Evolutionary conservation across 2,113 vertebrate species (phyloP), one percentile per base, ranked within the genome.

Genomic region (Bufo bufo): DNA sequence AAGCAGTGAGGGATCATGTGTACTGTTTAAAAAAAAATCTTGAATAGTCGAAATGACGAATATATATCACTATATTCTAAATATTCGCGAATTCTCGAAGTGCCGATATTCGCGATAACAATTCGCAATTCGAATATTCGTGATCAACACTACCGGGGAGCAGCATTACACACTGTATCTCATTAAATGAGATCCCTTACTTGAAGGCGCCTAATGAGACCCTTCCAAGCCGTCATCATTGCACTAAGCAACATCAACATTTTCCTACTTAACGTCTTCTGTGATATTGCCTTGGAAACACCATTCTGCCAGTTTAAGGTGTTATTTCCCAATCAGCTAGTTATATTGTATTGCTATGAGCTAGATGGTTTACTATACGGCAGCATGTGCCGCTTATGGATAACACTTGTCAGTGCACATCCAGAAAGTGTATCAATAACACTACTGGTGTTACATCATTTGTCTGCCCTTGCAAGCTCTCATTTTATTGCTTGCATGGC

Each of bases 201-300:
- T 33, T 74, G 66, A 85, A 74, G 17, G n/a, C 50, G 7, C 59
- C 77, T 86, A 86, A 86, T 69, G 61, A 79, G 61, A 86, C 59
- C 19, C 59, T 43, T 72, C 9, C 20, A 66, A 23, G 66, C 47
- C 66, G 74, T 52, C 85, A 86, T 56, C 47, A 52, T 65, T 65
- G 61, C 77, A 66, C 75, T 80, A 61, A 66, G 77, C 43, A 78
- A 52, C 58, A 43, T 56, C 10, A 16, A 45, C 61, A 63, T 23
- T 63, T 77, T 63, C 12, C 49, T 33, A 65, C 43, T 61, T 58
- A 63, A 77, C 6, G 19, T 71, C 54, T 65, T 8, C 86, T 72
- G 14, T 20, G 23, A 23, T 81, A 81, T 87, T 87, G 33, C 86
- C 52, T 58, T 72, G 77, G 63, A 79, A 71, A 81, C 50, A 63